Evolutionary conservation across 2,113 vertebrate species (phyloP), one percentile per base, ranked within the genome.

Genomic region (Anolis carolinensis): DNA sequence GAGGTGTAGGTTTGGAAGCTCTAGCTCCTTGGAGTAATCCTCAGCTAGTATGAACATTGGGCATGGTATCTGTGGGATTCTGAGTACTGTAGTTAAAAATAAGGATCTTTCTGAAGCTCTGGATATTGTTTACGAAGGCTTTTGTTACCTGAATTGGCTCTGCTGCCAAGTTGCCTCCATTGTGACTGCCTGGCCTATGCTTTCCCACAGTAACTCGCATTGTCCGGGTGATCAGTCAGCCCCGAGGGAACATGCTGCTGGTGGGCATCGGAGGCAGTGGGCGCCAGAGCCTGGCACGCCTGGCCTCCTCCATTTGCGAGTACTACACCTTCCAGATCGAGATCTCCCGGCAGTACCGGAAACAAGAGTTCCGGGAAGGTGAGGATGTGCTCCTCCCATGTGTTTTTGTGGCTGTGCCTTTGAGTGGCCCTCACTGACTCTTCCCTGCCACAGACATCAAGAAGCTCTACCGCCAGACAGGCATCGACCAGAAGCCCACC

Each of bases 311-410:
- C 90, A 97, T 98, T 92, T 98, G 97, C 36, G 94, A 97, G 27
- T 98, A 98, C 88, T 87, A 92, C 88, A 96, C 97, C 52, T 98
- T 98, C 95, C 95, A 97, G 91, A 97, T 98, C 50, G 97, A 98
- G 86, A 96, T 98, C 92, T 97, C 96, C 93, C 97, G 97, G 81
- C 96, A 96, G 68, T 98, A 98, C 79, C 96, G 96, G 79, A 98
- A 95, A 88, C 96, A 97, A 84, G 98, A 98, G 86, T 98, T 98
- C 78, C 96, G 97, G 93, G 97, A 98, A 2, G 98, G 98, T 98
- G 89, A 7, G 78, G 23, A 11, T 0, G 82, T 87, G 81, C 67
- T 21, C 0, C 5, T 10, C 4, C 23, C 1, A 1, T 0, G 14
- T 0, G 0, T n/a, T 4, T 0, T 13, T 1, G 1, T 2, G 4